Base-by-base conservation (phyloP, 2,797 vertebrate species). In the Sparidentex hasta region DNA sequence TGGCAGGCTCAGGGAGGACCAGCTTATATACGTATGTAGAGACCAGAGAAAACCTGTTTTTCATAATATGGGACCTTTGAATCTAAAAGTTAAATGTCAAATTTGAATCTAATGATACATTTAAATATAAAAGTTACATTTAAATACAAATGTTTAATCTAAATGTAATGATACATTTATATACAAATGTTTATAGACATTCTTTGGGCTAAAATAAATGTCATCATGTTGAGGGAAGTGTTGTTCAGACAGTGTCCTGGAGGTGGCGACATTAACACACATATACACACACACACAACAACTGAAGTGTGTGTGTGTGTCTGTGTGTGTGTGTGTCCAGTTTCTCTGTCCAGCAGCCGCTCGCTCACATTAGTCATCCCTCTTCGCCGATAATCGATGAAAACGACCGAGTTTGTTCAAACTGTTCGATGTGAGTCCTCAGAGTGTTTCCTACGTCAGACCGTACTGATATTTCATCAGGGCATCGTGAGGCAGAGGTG, bases 231-330 rank as follows among this genome's bases (percentile, higher is more conserved):
- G n/a, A 51, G 20, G n/a, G 76, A 61, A 3, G 11, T 59, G 79
- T 65, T 46, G 69, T 59, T 58, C 69, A 16, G 7, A 12, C 17
- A 61, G 4, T 7, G 21, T 51, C 76, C 76, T 27, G n/a, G 25
- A 65, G 81, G 17, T 41, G 71, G 71, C 41, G 55, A 62, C 65
- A 41, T 46, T 16, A 14, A 29, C 63, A 20, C 50, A 61, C 29
- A 33, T 1, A 33, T 6, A 1, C 63, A 20, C 50, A 61, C 4
- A 29, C 29, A 33, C 29, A 33, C 5, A 33, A 33, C 29, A 33
- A 33, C 29, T 33, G 29, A 33, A 33, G 29, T 33, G 25, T 59
- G 29, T 57, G 71, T 57, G 62, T 57, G 25, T 38, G 27, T 51
- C 21, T 57, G n/a, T 50, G 52, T 41, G 44, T 59, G 25, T 55